These are phyloP conservation scores for Keiferia lycopersicella DNA, from an alignment of 2,888 invertebrate species.

Conservation along the genomic window DNA sequence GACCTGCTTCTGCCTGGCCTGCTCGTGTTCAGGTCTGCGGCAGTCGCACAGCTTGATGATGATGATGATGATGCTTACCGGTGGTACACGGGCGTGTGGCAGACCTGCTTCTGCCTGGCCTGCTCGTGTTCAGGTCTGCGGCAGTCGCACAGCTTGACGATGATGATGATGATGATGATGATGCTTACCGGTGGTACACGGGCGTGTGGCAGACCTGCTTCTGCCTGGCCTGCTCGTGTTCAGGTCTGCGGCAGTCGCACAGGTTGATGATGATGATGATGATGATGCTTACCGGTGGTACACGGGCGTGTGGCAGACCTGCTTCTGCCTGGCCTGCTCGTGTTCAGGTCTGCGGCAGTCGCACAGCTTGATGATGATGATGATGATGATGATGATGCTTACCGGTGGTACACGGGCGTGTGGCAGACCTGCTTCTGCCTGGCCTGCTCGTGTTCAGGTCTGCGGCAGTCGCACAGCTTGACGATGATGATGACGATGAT, in stretches of 20 bases:
- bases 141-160: constrained; percentile 44
- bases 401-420: constrained; percentile 74
- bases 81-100: constrained; percentile 49
- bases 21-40: no score
- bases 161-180: background rate
- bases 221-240: constrained; percentile 51
- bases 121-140: constrained; percentile 37
- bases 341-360: constrained; percentile 40
- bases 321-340: constrained; percentile 57
- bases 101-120: constrained; percentile 68
- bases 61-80: no score
- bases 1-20: no score
- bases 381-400: constrained; percentile 10
- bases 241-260: constrained; percentile 44
- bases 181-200: constrained; percentile 67
- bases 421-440: constrained; percentile 75
- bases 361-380: constrained; percentile 38
- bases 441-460: constrained; percentile 36
- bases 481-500: constrained; percentile 11
- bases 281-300: no score
- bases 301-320: constrained; percentile 65
- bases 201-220: constrained; percentile 74
- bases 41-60: no score
- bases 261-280: constrained; percentile 19
- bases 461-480: constrained; percentile 44